Percentiles rank a stretch among this genome's conserved stretches.
These are phyloP conservation scores for Psephotus haematonotus DNA, from an alignment of 2,113 vertebrate species.

Conservation along the genomic window DNA sequence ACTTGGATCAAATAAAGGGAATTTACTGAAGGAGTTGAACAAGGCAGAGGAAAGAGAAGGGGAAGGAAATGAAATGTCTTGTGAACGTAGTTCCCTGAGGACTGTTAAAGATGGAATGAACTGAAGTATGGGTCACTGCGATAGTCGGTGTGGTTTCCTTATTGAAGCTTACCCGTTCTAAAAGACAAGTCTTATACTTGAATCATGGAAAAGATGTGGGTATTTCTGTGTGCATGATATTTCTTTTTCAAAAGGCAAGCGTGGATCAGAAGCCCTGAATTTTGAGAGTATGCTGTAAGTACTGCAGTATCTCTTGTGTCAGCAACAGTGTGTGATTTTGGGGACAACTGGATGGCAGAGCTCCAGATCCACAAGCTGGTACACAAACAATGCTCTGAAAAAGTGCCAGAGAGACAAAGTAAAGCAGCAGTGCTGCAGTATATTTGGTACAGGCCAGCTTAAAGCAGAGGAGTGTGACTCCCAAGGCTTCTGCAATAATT, in stretches of 20 bases:
- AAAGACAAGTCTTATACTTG: background rate
- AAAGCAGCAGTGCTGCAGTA: background rate
- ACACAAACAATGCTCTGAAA: background rate
- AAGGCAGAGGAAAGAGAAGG: background rate
- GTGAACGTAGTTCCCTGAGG: background rate
- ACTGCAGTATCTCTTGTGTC: background rate
- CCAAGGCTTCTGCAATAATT: background rate
- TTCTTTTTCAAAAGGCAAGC: background rate
- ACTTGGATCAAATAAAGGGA: background rate
- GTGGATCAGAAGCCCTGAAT: background rate
- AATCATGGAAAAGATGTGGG: background rate
- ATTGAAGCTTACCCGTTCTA: background rate
- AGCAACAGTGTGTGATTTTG: background rate
- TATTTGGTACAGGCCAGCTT: background rate
- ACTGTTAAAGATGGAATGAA: background rate
- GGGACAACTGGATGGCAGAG: background rate
- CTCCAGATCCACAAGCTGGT: background rate
- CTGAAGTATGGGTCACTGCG: background rate
- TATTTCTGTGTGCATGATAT: fast-evolving
- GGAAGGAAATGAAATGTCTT: background rate
- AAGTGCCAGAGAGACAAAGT: background rate
- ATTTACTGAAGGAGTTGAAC: background rate
- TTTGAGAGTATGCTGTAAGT: background rate
- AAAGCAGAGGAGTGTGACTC: background rate
- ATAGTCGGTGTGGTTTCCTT: background rate